Evolutionary conservation across 2,113 vertebrate genomes (phyloP).

Genomic region (Cromileptes altivelis): DNA sequence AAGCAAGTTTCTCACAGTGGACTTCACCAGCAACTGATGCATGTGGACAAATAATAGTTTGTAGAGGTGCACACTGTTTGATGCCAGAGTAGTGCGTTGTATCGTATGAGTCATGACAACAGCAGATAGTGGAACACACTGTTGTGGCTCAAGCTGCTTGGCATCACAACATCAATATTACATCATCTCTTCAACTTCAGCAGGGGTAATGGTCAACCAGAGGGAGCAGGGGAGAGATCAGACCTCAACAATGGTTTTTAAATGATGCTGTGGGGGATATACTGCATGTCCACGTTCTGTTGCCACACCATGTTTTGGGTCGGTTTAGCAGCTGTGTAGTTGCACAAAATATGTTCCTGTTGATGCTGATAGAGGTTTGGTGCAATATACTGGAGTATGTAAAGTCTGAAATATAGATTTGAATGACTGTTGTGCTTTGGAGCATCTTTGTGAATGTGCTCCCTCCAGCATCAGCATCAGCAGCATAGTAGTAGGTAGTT

Average conservation of each 20-base stretch:
- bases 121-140: background rate
- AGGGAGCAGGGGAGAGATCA: background rate
- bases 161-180: background rate
- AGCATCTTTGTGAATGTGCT: background rate
- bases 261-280: background rate
- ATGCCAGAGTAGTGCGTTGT: background rate
- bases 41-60: background rate
- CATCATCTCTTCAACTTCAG: background rate
- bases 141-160: background rate
- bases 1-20: background rate
- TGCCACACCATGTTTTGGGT: background rate
- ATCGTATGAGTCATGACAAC: background rate
- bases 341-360: background rate
- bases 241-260: background rate
- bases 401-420: background rate
- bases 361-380: background rate
- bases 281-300: background rate
- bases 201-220: background rate
- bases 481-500: background rate
- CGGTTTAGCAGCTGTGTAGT: background rate
- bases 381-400: background rate
- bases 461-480: background rate
- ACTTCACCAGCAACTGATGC: background rate
- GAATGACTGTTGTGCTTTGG: background rate
- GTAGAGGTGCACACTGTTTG: background rate